Base-by-base conservation (phyloP, 2,797 vertebrate genomes). In the Thripadectes ignobilis region DNA sequence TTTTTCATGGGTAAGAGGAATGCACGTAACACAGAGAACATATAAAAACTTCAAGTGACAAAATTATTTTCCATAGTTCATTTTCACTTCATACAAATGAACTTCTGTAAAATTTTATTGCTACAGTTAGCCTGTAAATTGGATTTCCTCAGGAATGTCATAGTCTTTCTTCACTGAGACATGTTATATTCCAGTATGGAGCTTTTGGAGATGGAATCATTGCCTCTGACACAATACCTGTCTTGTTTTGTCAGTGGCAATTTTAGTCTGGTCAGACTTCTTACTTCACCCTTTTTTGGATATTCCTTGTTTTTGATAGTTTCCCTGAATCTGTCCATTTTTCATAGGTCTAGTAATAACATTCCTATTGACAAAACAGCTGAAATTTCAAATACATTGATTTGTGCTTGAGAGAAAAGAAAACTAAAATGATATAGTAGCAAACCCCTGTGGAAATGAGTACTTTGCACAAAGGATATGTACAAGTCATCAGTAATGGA, bases 401-500 rank as follows among this genome's bases (percentile, higher is more conserved):
- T 80, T 76, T 73, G 48, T 62, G 18, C 27, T 58, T 77, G 36
- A 66, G 43, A 85, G 7, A 43, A 92, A 93, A 82, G 13, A 72
- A 57, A 69, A 21, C 3, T 49, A 32, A 84, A 82, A 76, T 22
- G 1, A 46, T 76, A 43, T 2, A 57, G 6, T 13, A n/a, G 39
- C 10, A 73, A 36, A 23, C 1, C 6, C 27, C 22, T 15, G 13
- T 51, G n/a, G 17, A 68, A 89, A 65, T 46, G 49, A 30, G 18
- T 69, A 29, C 8, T 41, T 73, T 73, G 17, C 26, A 43, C 27
- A 58, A 69, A 72, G 17, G 5, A 79, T 72, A 59, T 20, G 24
- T 2, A 26, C 17, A 38, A 36, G 26, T 45, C 13, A 46, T 69
- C 46, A 77, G 2, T 15, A 66, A 30, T 1, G 0, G 7, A 83